Base-by-base conservation (phyloP, 1,140 invertebrate species). In the Drosophila tristis region DNA sequence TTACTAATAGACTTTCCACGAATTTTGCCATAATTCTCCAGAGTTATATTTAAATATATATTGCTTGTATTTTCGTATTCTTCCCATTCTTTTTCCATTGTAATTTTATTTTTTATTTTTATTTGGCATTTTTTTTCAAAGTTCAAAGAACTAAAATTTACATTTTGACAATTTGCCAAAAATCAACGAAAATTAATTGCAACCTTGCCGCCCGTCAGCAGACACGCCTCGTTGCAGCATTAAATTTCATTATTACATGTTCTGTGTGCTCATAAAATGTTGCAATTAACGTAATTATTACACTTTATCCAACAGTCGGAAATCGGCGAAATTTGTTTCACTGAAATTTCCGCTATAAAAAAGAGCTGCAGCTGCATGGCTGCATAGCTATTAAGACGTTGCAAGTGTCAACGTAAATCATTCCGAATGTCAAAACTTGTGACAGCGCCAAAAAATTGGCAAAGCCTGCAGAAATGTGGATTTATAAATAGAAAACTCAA, bases 321-420 rank as follows among this genome's bases (percentile, higher is more conserved):
- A 9, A 35, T 9, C 9, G 11, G 9, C 35, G 11, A 39, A 39
- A 13, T 31, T 56, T 25, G 1, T 45, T 59, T 45, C 31, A 26
- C 2, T 16, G 11, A 31, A 42, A 23, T 63, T 49, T 65, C 25
- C 16, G 44, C 20, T 20, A 44, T 26, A 42, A n/a, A 57, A 64
- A 49, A 16, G 26, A 39, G 31, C 23, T 15, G 44, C 47, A 71
- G 62, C 80, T 84, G 74, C 74, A 66, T 55, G 35, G 50, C 20
- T 20, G 20, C 20, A 20, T 20, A 75, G 65, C 61, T 77, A 72
- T 73, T 73, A 68, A 74, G 80, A 80, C 80, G 53, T 62, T 13
- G 25, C 80, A 54, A 62, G 50, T 80, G 81, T 77, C 80, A 77
- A 54, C 56, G 48, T 26, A 48, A 50, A 85, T 86, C 80, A 65